Evolutionary conservation across 1,140 invertebrate species (phyloP), one percentile per base, ranked within the genome.

Genomic region (Drosophila equinoxialis): DNA sequence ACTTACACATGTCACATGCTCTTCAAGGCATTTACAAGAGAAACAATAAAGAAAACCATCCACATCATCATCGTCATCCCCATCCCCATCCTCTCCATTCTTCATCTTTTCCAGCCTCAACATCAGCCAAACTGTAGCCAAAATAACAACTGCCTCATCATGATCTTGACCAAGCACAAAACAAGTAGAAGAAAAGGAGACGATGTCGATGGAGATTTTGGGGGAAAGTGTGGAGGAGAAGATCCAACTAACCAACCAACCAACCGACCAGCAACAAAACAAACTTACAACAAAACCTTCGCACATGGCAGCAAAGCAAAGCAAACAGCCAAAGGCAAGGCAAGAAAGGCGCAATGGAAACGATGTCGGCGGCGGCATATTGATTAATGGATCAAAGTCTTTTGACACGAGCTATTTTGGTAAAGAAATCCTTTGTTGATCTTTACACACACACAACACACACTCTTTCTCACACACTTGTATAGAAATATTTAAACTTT

Each of bases 351-450:
- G 35, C 35, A 48, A 20, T 48, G 45, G 45, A 48, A 48, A 48
- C 45, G 45, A 48, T 51, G 33, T 51, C 71, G 65, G 70, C 72
- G 84, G 84, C 85, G 85, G 79, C 86, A 83, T 90, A 89, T 91
- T 91, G 90, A 91, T 91, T 91, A 91, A 91, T 91, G 90, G 90
- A 91, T 91, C 90, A 91, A 91, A 90, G 90, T 90, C 90, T 91
- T 91, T 91, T 91, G 90, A 91, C 90, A 91, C 90, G 90, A 91
- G 90, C 90, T 91, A 90, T 91, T 91, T 91, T 81, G 76, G 90
- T 90, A 85, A 80, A 79, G 76, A 90, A 90, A 90, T 90, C 86
- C 90, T 83, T 90, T 91, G 90, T 91, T 91, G 90, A 90, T 91
- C 81, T 90, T 90, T 84, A 84, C 83, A 84, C 74, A 87, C 54